phyloP scores from a whole-genome alignment of 2,797 vertebrate species.

The Chelmon rostratus region DNA sequence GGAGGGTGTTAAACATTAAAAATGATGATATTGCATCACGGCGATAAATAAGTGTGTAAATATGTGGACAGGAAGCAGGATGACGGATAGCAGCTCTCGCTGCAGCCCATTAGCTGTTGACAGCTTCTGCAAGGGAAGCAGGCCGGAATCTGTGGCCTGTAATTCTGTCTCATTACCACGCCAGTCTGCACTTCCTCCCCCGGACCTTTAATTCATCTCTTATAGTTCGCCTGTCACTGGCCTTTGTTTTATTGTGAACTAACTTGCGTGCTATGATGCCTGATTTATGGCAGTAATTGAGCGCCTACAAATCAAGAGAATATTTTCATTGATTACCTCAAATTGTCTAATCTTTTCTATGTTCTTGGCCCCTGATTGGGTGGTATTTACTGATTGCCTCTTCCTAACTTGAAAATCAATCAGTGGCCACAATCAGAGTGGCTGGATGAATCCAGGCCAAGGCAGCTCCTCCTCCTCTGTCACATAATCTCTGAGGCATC shows the following conservation, averaged over 20 bases:
- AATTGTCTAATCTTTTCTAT: constrained; percentile 99
- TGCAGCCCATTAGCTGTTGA: constrained; percentile 88
- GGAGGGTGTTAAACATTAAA: constrained; percentile 79
- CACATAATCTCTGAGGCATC: constrained; percentile 89
- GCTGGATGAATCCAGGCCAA: constrained; percentile 92
- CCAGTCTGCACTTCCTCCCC: constrained; percentile 87
- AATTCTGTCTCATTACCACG: constrained; percentile 93
- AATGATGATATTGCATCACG: constrained; percentile 87
- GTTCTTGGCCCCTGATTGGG: constrained; percentile 97
- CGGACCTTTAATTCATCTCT: constrained; percentile 95
- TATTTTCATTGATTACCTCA: constrained; percentile 98
- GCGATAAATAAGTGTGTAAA: constrained; percentile 88
- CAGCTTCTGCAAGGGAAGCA: constrained; percentile 85
- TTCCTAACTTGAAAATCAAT: constrained; percentile 99
- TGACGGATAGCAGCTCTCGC: constrained; percentile 83
- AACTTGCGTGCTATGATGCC: constrained; percentile 91
- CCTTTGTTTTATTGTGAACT: constrained; percentile 97
- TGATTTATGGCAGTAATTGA: constrained; percentile 96
- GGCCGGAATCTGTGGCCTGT: constrained; percentile 84
- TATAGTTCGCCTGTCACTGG: constrained; percentile 93
- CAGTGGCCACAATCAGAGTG: constrained; percentile 93
- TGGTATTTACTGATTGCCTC: constrained; percentile 98
- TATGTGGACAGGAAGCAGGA: constrained; percentile 85
- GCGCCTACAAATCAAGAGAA: constrained; percentile 87
- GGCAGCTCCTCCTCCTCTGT: constrained; percentile 88